A percentile compares a stretch with the other conserved stretches of the same genome.
phyloP scores from a whole-genome alignment of 2,797 vertebrate species.

The Girardinus metallicus region DNA sequence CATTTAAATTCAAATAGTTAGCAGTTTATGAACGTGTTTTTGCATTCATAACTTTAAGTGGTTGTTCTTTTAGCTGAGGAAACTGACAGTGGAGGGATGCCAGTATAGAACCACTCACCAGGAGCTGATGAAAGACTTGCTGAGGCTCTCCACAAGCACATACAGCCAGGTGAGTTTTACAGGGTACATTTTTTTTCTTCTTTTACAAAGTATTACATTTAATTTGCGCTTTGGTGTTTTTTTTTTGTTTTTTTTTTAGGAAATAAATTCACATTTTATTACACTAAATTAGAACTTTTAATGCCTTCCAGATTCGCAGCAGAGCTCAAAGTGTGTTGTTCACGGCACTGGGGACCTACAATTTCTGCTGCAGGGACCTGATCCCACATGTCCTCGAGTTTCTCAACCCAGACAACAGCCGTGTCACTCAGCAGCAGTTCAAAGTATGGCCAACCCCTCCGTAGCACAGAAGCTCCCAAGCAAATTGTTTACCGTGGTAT shows the following conservation, averaged over 20 bases:
- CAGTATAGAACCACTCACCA: slow-evolving; percentile 92
- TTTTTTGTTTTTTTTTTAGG: no score
- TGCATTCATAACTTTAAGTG: slow-evolving; percentile 10
- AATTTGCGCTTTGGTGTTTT: neutral
- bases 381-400: slow-evolving; percentile 93
- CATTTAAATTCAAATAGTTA: neutral
- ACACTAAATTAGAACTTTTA: neutral
- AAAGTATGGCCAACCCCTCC: slow-evolving; percentile 84
- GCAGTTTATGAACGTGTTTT: neutral
- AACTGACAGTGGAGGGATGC: slow-evolving; percentile 93
- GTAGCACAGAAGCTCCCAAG: neutral
- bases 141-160: slow-evolving; percentile 94
- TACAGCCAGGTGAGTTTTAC: slow-evolving; percentile 90
- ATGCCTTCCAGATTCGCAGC: slow-evolving; percentile 87
- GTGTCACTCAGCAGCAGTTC: slow-evolving; percentile 93
- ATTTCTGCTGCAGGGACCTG: slow-evolving; percentile 96
- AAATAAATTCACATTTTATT: neutral
- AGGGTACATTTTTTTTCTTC: neutral
- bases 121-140: slow-evolving; percentile 91
- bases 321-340: slow-evolving; percentile 95
- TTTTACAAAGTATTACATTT: neutral
- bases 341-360: slow-evolving; percentile 93
- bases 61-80: slow-evolving; percentile 85
- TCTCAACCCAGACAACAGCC: slow-evolving; percentile 84
- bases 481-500: neutral